Percentiles rank a stretch among this genome's conserved stretches.
These are phyloP conservation scores for Dendropsophus ebraccatus DNA, from an alignment of 2,113 vertebrate genomes.

Conservation along the genomic window DNA sequence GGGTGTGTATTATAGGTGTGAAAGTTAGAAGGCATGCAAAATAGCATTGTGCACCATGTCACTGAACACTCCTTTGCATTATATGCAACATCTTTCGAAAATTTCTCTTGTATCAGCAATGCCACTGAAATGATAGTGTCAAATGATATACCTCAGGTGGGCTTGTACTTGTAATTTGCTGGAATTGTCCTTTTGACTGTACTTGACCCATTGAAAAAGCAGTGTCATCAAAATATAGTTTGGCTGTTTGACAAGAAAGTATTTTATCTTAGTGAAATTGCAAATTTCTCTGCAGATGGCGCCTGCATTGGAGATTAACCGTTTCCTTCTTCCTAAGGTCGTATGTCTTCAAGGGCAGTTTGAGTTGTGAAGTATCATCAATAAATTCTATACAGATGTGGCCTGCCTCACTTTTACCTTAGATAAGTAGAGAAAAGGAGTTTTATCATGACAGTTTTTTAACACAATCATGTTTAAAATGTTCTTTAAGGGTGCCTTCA, in stretches of 20 bases:
- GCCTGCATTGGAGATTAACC: neutral
- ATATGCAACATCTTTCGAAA: too few species aligned
- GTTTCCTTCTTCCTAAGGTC: neutral
- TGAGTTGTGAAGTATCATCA: neutral
- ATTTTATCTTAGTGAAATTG: neutral
- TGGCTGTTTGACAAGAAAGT: constrained; percentile 12
- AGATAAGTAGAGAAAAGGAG: too few species aligned
- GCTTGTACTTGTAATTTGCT: neutral
- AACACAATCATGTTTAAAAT: too few species aligned
- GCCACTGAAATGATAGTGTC: neutral
- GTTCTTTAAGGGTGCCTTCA: too few species aligned
- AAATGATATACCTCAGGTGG: neutral
- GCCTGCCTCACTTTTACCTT: too few species aligned
- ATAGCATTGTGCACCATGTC: too few species aligned
- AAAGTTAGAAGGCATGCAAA: too few species aligned
- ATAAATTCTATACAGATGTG: neutral
- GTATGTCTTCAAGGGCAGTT: neutral
- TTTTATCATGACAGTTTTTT: too few species aligned
- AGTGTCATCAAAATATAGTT: constrained; percentile 15
- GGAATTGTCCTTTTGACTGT: constrained; percentile 4
- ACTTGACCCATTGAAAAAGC: neutral
- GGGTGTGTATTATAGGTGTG: too few species aligned
- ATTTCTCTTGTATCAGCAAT: too few species aligned
- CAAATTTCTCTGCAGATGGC: neutral
- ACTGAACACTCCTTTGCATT: too few species aligned